phyloP scores from a whole-genome alignment of 2,888 invertebrate species.

The Andrena dorsata region DNA sequence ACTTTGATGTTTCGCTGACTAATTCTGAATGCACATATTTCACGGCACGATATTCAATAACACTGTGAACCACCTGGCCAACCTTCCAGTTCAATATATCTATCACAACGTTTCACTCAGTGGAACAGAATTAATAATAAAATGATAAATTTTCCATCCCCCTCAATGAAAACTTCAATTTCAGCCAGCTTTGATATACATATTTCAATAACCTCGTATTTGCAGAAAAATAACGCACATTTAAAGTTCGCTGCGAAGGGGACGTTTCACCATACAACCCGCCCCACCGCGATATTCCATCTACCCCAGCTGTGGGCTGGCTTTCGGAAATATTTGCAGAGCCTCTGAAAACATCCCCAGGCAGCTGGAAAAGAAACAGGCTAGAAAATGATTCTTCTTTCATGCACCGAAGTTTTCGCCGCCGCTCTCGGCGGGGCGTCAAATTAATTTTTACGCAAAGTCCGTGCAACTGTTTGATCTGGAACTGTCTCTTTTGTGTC shows the following conservation, averaged over 20 bases:
- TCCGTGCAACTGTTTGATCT: conserved; percentile 23
- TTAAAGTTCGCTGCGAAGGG: conserved; percentile 7
- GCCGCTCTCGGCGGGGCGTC: neutral
- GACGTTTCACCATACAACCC: neutral
- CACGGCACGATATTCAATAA: no score
- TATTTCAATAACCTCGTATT: no score
- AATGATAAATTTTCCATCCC: no score
- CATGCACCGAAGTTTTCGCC: neutral
- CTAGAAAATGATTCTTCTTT: conserved; percentile 16
- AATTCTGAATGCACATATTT: no score
- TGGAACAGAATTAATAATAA: no score
- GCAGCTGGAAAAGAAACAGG: neutral
- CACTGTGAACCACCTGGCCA: no score
- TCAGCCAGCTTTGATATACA: no score
- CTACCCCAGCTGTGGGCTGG: neutral
- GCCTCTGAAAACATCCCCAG: neutral
- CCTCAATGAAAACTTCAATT: no score
- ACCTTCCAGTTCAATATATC: no score
- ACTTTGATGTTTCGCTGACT: no score
- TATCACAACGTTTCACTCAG: no score
- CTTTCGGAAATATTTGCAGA: neutral
- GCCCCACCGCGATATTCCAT: neutral
- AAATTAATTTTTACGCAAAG: conserved; percentile 40
- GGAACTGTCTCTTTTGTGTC: conserved; percentile 3
- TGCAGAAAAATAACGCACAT: neutral